Evolutionary conservation across 2,797 vertebrate genomes (phyloP).

Genomic region (Sebastes ruberrimus): DNA sequence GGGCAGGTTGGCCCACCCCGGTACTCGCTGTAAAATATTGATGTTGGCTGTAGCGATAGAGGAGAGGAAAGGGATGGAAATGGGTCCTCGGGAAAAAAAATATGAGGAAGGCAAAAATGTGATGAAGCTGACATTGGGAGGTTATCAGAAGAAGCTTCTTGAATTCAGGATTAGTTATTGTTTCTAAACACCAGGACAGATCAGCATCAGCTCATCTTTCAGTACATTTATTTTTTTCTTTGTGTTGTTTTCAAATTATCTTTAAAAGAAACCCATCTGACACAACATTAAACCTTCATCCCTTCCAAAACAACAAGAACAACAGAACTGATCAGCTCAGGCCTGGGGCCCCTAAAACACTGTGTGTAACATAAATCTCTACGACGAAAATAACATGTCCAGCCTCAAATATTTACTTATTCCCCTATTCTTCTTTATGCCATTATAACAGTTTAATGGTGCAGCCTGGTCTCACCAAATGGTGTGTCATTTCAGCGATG

Average conservation of each 20-base stretch:
- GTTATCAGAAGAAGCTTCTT: not conserved
- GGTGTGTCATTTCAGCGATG: not conserved
- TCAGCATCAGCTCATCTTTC: not conserved
- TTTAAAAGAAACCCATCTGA: not conserved
- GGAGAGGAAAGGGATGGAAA: slow-evolving; percentile 13
- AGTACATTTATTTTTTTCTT: not conserved
- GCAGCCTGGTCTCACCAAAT: not conserved
- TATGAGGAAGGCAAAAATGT: not conserved
- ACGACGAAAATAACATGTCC: not conserved
- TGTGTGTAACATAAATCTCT: not conserved
- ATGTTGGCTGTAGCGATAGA: slow-evolving; percentile 22
- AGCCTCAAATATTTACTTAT: not conserved
- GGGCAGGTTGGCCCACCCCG: slow-evolving; percentile 20
- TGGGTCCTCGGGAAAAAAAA: not conserved
- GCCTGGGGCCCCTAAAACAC: not conserved
- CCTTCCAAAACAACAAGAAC: not conserved
- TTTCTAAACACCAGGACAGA: not conserved
- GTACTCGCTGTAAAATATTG: slow-evolving; percentile 54
- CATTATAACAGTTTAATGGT: not conserved
- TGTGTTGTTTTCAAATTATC: slow-evolving; percentile 1
- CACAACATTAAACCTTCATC: not conserved
- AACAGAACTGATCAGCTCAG: not conserved
- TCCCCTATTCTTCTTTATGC: not conserved
- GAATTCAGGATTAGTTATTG: not conserved
- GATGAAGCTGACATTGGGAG: not conserved